Evolutionary conservation across 2,888 invertebrate species (phyloP), one percentile per base, ranked within the genome.

Genomic region (Dryadula phaetusa): DNA sequence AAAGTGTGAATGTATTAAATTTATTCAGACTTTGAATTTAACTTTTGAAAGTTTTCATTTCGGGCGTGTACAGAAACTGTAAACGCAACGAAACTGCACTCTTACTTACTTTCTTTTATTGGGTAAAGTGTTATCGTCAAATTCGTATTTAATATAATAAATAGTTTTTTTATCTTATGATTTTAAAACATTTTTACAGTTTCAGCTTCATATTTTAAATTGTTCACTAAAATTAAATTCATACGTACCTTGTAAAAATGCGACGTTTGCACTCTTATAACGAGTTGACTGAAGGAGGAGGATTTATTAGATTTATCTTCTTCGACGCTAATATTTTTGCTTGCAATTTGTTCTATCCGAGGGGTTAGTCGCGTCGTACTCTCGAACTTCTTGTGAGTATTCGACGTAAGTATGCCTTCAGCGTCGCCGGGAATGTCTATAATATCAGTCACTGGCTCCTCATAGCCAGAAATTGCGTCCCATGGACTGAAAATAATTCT

Each of bases 401-500:
- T 79, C 74, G 82, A 80, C 58, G 60, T 20, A 46, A 75, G 74
- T 75, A 74, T 72, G 72, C 77, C 79, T 73, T 76, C 85, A 77
- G 87, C 85, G 83, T 88, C 87, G 74, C 85, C 86, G 32, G 90
- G 90, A 82, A 92, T 87, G 82, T 91, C 91, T 84, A 90, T 85
- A 77, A 91, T 83, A 80, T 90, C 90, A 75, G 91, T 92, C 72
- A 84, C 90, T 44, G 87, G 77, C 67, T 90, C 90, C 72, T 90
- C 92, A 82, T 83, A 91, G 44, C 90, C 88, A 65, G 91, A 86
- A 79, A 92, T 85, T 79, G 92, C 81, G 72, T 92, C 92, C 92
- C 92, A 92, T 62, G 92, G 92, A 82, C 92, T 92, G 83, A 92
- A 92, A 87, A 92, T 92, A 82, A 92, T 92, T 86, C 90, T 90